Percentiles rank a stretch among this genome's conserved stretches.
phyloP scores from a whole-genome alignment of 1,140 invertebrate species.

The Pararge aegeria region DNA sequence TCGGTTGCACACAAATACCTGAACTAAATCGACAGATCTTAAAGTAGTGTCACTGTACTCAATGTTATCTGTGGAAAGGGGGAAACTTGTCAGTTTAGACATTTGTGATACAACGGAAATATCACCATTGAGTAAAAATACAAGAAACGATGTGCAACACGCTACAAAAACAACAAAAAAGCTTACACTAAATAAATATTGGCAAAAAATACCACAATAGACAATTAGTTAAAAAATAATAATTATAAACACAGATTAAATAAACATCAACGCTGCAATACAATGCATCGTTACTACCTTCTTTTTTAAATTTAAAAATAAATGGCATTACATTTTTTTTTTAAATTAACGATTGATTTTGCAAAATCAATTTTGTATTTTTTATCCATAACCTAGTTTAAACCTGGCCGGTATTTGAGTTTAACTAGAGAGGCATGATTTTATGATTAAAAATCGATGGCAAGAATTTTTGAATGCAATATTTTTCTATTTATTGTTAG shows the following conservation, averaged over 20 bases:
- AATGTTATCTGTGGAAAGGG: too few relatives aligned
- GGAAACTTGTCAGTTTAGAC: too few relatives aligned
- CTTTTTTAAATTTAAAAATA: slow-evolving; percentile 23
- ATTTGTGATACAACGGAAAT: too few relatives aligned
- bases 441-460: slow-evolving; percentile 13
- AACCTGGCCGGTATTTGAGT: slow-evolving; percentile 14
- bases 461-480: slow-evolving; percentile 19
- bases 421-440: slow-evolving; percentile 12
- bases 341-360: slow-evolving; percentile 22
- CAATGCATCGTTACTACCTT: slow-evolving; percentile 23
- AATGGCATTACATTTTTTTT: slow-evolving; percentile 29
- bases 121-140: background rate
- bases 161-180: slow-evolving; percentile 32
- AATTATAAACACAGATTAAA: slow-evolving; percentile 28
- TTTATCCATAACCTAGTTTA: slow-evolving; percentile 1
- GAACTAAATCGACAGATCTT: too few relatives aligned
- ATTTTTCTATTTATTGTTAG: background rate
- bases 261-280: slow-evolving; percentile 28
- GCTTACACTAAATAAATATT: slow-evolving; percentile 22
- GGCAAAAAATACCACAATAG: slow-evolving; percentile 15
- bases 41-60: too few relatives aligned
- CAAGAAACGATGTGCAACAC: slow-evolving; percentile 33
- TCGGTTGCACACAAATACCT: too few relatives aligned
- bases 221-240: slow-evolving; percentile 10
- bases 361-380: slow-evolving; percentile 21